These are phyloP conservation scores for Aphyosemion australe DNA, from an alignment of 2,113 vertebrate species.

Conservation along the genomic window DNA sequence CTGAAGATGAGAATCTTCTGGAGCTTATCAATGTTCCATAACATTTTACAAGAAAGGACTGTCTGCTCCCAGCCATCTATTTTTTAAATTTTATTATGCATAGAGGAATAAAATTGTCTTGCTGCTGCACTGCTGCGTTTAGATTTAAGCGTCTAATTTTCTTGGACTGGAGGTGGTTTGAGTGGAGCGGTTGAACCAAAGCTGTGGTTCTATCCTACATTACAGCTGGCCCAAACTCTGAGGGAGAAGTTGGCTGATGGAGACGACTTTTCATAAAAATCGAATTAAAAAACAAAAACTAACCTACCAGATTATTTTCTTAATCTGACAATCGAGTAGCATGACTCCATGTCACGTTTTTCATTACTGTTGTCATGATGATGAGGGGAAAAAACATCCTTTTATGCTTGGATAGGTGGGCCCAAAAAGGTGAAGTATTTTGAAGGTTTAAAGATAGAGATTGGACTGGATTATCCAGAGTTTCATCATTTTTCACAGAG, in stretches of 20 bases:
- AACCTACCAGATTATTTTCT: slow-evolving; percentile 6
- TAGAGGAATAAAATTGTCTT: slow-evolving; percentile 24
- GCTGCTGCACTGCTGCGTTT: slow-evolving; percentile 12
- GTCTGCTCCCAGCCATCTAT: slow-evolving; percentile 20
- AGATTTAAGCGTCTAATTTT: slow-evolving; percentile 44
- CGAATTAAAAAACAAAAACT: too few relatives aligned
- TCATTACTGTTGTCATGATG: slow-evolving; percentile 29
- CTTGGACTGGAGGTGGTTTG: slow-evolving; percentile 14
- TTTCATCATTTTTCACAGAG: slow-evolving; percentile 33
- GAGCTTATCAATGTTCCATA: slow-evolving; percentile 30
- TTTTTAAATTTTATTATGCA: slow-evolving; percentile 39
- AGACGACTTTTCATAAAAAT: slow-evolving; percentile 2
- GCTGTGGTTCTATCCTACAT: not conserved
- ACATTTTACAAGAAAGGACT: slow-evolving; percentile 23
- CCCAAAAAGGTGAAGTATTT: slow-evolving; percentile 43
- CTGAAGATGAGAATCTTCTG: slow-evolving; percentile 1
- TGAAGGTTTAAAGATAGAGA: not conserved
- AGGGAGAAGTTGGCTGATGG: slow-evolving; percentile 1
- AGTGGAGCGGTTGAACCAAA: not conserved
- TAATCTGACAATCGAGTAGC: slow-evolving; percentile 16
- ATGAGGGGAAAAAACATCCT: slow-evolving; percentile 14
- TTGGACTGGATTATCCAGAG: slow-evolving; percentile 36
- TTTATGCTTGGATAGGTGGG: not conserved
- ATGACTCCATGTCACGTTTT: slow-evolving; percentile 18
- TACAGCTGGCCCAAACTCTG: not conserved